Percentiles rank a stretch among this genome's conserved stretches.
Evolutionary conservation across 2,113 vertebrate genomes (phyloP).

Genomic region (Istiophorus platypterus): DNA sequence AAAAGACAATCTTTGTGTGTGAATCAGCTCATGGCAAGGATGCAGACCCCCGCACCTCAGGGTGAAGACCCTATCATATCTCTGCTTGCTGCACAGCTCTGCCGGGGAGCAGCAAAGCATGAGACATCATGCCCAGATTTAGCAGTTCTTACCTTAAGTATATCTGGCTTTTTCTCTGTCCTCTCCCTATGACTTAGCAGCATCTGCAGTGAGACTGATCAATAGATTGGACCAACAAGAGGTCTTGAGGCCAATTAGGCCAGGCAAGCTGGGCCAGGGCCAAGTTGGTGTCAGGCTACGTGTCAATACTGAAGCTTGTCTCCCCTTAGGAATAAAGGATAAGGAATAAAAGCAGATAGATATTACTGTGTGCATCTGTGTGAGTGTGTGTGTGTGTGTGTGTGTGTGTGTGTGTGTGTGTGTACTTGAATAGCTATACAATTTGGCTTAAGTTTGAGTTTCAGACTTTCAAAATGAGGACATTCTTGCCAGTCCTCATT

Average conservation of each 20-base stretch:
- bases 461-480: too few species aligned
- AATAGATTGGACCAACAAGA: constrained; percentile 78
- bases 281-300: constrained; percentile 53
- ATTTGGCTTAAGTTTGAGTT: too few species aligned
- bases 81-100: constrained; percentile 47
- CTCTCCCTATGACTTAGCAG: constrained; percentile 62
- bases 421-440: too few species aligned
- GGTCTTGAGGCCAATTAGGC: constrained; percentile 79
- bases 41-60: constrained; percentile 58
- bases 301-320: constrained; percentile 73
- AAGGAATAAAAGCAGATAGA: constrained; percentile 53
- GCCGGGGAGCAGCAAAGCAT: constrained; percentile 53
- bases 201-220: constrained; percentile 70
- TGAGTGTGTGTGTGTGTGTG: neutral
- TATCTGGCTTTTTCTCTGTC: constrained; percentile 53
- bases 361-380: constrained; percentile 6
- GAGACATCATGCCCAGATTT: constrained; percentile 71
- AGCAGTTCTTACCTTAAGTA: constrained; percentile 55
- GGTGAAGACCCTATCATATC: constrained; percentile 65
- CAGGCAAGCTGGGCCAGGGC: constrained; percentile 48
- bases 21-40: constrained; percentile 65
- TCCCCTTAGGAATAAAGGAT: constrained; percentile 62
- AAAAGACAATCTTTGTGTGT: constrained; percentile 72
- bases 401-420: constrained; percentile 1
- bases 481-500: too few species aligned